These are phyloP conservation scores for Glyptemys insculpta DNA, from an alignment of 2,797 vertebrate genomes.

Conservation along the genomic window DNA sequence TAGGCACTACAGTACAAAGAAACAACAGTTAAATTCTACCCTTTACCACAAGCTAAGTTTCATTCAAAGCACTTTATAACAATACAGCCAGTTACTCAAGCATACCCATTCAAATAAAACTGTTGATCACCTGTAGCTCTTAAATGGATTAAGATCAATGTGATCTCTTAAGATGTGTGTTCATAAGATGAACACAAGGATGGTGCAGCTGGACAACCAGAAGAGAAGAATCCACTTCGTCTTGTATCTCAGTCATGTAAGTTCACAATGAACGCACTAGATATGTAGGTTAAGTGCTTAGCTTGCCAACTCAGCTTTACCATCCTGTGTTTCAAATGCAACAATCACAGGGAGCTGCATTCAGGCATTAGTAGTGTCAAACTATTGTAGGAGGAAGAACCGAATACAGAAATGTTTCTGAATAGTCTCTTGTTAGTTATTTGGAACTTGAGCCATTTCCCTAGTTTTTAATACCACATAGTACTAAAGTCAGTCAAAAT, in stretches of 20 bases:
- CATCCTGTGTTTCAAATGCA: background rate
- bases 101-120: background rate
- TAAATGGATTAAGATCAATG: background rate
- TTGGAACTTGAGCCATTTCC: background rate
- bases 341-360: background rate
- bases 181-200: background rate
- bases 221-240: background rate
- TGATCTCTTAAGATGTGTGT: background rate
- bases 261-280: background rate
- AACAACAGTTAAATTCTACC: background rate
- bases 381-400: background rate
- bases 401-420: background rate
- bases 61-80: background rate
- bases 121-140: background rate
- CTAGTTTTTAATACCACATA: background rate
- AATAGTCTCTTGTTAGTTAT: background rate
- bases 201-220: background rate
- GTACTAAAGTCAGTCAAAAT: background rate
- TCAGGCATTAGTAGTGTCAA: background rate
- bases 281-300: background rate
- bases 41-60: background rate
- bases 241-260: background rate
- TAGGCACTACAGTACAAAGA: background rate
- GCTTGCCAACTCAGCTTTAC: background rate
- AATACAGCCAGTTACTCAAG: background rate